Percentiles rank a stretch among this genome's conserved stretches.
Evolutionary conservation across 1,140 invertebrate genomes (phyloP).

Genomic region (Chlorops oryzae): DNA sequence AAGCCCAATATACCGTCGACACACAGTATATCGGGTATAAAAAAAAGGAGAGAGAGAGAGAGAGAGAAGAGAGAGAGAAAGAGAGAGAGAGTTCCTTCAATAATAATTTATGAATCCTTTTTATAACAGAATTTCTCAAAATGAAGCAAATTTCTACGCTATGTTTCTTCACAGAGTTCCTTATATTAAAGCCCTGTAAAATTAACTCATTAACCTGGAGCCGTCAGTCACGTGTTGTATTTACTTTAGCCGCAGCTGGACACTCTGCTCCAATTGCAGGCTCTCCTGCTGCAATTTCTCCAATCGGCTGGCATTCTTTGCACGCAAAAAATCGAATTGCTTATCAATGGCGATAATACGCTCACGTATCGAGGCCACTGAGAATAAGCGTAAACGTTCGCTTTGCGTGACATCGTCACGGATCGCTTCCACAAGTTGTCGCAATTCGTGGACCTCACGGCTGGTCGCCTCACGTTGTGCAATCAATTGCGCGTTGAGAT

Average conservation of each 20-base stretch:
- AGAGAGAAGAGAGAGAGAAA: too few species aligned
- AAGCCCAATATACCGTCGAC: too few species aligned
- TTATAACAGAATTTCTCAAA: too few species aligned
- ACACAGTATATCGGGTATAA: too few species aligned
- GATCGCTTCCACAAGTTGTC: constrained; percentile 26
- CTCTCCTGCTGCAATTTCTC: constrained; percentile 21
- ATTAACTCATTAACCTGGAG: too few species aligned
- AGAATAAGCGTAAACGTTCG: constrained; percentile 27
- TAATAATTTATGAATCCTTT: too few species aligned
- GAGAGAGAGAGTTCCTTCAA: too few species aligned
- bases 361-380: constrained; percentile 28
- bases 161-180: too few species aligned
- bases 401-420: constrained; percentile 31
- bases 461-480: constrained; percentile 21
- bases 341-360: constrained; percentile 29
- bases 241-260: neutral
- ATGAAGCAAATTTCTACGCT: too few species aligned
- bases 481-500: constrained; percentile 20
- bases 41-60: too few species aligned
- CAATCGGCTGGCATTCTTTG: constrained; percentile 28
- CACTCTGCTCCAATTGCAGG: constrained; percentile 23
- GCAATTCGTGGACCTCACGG: constrained; percentile 32
- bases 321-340: constrained; percentile 23
- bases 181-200: too few species aligned
- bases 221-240: neutral